A percentile compares a stretch with the other conserved stretches of the same genome.
Evolutionary conservation across 2,113 vertebrate species (phyloP).

Genomic region (Proterorhinus semilunaris): DNA sequence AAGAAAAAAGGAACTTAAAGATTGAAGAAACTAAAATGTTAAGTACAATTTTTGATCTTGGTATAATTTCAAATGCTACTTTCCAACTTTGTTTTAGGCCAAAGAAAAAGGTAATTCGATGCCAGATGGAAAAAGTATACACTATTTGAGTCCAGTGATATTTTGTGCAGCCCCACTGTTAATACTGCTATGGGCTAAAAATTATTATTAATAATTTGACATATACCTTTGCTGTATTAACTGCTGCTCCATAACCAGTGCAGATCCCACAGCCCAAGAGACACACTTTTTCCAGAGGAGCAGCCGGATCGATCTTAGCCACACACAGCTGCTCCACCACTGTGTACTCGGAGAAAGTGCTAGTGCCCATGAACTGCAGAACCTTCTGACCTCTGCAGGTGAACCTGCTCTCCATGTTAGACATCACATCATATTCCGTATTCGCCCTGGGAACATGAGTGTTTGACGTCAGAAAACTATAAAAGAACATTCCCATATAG

Average conservation of each 20-base stretch:
- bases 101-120: too few relatives aligned
- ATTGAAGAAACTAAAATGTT: too few relatives aligned
- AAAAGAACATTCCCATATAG: constrained; percentile 11
- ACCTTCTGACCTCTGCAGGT: constrained; percentile 79
- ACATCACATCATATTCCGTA: constrained; percentile 29
- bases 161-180: too few relatives aligned
- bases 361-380: constrained; percentile 79
- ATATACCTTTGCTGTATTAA: constrained; percentile 80
- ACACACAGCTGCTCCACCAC: constrained; percentile 75
- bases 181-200: too few relatives aligned
- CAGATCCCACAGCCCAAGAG: constrained; percentile 80
- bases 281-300: constrained; percentile 83
- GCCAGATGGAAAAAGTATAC: too few relatives aligned
- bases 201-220: not conserved
- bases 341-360: constrained; percentile 86
- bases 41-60: too few relatives aligned
- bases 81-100: too few relatives aligned
- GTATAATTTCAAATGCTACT: too few relatives aligned
- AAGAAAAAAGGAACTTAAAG: too few relatives aligned
- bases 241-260: constrained; percentile 84
- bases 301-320: constrained; percentile 78
- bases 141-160: too few relatives aligned
- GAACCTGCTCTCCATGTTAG: constrained; percentile 71
- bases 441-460: too few relatives aligned
- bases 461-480: constrained; percentile 25